These are phyloP conservation scores for Amblyraja radiata DNA, from an alignment of 2,797 vertebrate genomes.

Conservation along the genomic window DNA sequence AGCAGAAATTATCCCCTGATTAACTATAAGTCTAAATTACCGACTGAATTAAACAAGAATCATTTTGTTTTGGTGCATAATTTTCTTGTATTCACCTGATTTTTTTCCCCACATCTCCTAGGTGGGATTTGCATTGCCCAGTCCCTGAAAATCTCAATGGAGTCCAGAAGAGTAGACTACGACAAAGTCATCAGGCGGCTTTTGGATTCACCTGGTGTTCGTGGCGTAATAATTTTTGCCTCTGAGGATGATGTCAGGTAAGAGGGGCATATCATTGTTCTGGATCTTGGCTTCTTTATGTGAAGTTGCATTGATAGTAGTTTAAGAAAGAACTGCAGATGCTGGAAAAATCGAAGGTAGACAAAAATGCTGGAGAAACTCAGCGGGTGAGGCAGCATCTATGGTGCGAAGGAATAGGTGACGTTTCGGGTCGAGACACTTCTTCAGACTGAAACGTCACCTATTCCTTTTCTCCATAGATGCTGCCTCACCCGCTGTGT, in stretches of 20 bases:
- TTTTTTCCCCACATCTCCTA: conserved; percentile 46
- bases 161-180: conserved; percentile 76
- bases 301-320: neutral
- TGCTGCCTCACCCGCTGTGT: too few species aligned
- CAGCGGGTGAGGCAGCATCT: too few species aligned
- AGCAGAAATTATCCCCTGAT: neutral
- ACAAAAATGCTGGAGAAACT: too few species aligned
- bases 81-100: conserved; percentile 40
- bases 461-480: too few species aligned
- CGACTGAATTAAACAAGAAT: neutral
- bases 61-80: neutral
- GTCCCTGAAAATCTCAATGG: conserved; percentile 84
- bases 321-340: too few species aligned
- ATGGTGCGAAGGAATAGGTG: too few species aligned
- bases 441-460: too few species aligned
- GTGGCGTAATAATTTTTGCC: conserved; percentile 84
- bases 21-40: neutral
- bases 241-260: conserved; percentile 91
- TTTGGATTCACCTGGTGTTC: conserved; percentile 76
- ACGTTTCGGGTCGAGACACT: too few species aligned
- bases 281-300: neutral
- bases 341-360: too few species aligned
- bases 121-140: conserved; percentile 90
- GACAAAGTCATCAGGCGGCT: conserved; percentile 83
- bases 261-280: conserved; percentile 41